phyloP scores from a whole-genome alignment of 2,797 vertebrate genomes.

The Labroides dimidiatus region DNA sequence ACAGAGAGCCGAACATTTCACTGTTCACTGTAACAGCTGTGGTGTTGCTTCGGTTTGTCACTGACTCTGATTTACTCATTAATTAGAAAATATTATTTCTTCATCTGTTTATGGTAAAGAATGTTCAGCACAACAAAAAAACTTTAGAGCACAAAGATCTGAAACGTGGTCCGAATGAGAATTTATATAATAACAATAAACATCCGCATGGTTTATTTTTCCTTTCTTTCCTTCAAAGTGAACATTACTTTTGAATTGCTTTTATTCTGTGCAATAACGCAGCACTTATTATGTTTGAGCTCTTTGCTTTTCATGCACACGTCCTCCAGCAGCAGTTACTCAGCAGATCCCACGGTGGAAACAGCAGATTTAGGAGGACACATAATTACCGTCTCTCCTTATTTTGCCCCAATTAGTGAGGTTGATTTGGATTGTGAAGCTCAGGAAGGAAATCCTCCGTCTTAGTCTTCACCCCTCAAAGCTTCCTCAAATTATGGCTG shows the following conservation, averaged over 20 bases:
- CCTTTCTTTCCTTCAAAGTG: no score
- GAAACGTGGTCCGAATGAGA: no score
- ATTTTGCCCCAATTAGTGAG: conserved; percentile 38
- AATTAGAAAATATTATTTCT: background rate
- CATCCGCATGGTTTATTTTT: no score
- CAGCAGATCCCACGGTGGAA: background rate
- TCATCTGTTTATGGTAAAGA: background rate
- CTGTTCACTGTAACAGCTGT: conserved; percentile 18
- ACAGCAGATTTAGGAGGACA: conserved; percentile 1
- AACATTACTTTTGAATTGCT: no score
- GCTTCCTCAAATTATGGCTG: conserved; percentile 37
- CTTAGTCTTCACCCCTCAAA: conserved; percentile 29
- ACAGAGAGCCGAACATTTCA: background rate
- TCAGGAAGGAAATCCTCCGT: conserved; percentile 50
- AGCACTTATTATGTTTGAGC: no score
- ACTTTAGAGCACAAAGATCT: no score
- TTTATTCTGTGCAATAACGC: no score
- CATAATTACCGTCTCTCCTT: conserved; percentile 30
- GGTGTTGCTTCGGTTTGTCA: background rate
- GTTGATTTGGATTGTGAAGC: conserved; percentile 2
- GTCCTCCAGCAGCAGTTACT: no score
- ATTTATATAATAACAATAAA: no score
- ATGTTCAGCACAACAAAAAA: no score
- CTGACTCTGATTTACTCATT: background rate
- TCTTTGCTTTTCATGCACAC: background rate